Evolutionary conservation across 2,113 vertebrate genomes (phyloP).

Genomic region (Nothocercus julius): DNA sequence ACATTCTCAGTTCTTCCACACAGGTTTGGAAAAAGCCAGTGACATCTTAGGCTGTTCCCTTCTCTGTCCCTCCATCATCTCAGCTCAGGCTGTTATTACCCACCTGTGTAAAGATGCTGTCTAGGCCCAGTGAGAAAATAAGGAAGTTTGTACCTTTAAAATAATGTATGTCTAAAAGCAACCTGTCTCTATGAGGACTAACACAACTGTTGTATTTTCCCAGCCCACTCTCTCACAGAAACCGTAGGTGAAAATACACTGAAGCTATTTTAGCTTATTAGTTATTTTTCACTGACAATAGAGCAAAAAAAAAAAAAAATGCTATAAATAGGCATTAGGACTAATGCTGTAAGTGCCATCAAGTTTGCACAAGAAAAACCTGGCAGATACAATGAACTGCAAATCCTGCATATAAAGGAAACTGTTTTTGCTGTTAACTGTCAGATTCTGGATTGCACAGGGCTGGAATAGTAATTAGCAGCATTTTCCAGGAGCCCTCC

Average conservation of each 20-base stretch:
- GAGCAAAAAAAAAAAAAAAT: background rate
- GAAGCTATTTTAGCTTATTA: background rate
- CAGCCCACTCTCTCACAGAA: background rate
- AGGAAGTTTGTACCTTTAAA: background rate
- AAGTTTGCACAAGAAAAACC: background rate
- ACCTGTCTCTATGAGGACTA: background rate
- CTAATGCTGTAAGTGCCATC: background rate
- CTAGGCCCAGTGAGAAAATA: background rate
- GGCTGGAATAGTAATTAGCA: conserved; percentile 9
- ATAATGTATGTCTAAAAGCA: background rate
- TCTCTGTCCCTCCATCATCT: background rate
- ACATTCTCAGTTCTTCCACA: background rate
- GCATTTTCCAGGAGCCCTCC: conserved; percentile 32
- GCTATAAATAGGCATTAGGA: background rate
- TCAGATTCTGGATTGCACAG: background rate
- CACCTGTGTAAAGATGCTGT: background rate
- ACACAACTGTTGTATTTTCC: background rate
- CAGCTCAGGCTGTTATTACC: background rate
- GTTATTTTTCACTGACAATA: background rate
- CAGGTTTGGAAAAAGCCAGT: background rate
- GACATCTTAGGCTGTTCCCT: background rate
- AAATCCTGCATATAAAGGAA: background rate
- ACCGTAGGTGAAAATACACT: background rate
- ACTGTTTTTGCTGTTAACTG: background rate
- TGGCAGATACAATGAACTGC: background rate